Evolutionary conservation across 2,888 invertebrate genomes (phyloP), one percentile per base, ranked within the genome.

Genomic region (Auanema freiburgensis): DNA sequence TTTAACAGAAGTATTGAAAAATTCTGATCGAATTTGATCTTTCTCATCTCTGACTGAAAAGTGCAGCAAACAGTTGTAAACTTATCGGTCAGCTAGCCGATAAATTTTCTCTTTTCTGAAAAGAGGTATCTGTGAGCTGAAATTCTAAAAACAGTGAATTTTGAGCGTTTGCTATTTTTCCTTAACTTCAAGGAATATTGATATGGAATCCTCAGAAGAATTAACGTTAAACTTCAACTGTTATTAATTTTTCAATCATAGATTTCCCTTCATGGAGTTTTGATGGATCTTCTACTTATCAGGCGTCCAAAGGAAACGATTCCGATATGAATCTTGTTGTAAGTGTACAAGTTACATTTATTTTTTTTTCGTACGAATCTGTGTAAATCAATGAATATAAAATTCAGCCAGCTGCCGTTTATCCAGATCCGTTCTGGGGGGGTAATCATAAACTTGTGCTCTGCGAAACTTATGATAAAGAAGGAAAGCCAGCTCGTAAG

Each of bases 231-330:
- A n/a, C n/a, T 33, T 33, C 33, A 33, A 33, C 33, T 33, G 3
- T 33, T 8, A 33, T 5, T 8, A 33, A 33, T 5, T 33, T 33
- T 5, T 33, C 1, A 24, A 5, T n/a, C 41, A 14, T 44, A 64
- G 69, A 68, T 11, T 85, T 93, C 60, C 93, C 93, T 1, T 86
- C 90, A 59, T 94, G 94, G 94, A 93, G 93, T 83, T 94, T 91
- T 84, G 93, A 94, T 84, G 94, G 94, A 68, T 92, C 92, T 84
- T 93, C 93, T 0, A 92, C 92, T 0, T 90, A 90, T 59, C 93
- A 94, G 85, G 75, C 75, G 0, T 16, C 23, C 8, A 62, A 55
- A 21, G 77, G 77, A 21, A 49, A 63, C 21, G 83, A 85, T 74
- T 84, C 84, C 0, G 85, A 85, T 73, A 80, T 84, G 71, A 83